Base-by-base conservation (phyloP, 2,888 invertebrate genomes). In the Agrypnus murinus region DNA sequence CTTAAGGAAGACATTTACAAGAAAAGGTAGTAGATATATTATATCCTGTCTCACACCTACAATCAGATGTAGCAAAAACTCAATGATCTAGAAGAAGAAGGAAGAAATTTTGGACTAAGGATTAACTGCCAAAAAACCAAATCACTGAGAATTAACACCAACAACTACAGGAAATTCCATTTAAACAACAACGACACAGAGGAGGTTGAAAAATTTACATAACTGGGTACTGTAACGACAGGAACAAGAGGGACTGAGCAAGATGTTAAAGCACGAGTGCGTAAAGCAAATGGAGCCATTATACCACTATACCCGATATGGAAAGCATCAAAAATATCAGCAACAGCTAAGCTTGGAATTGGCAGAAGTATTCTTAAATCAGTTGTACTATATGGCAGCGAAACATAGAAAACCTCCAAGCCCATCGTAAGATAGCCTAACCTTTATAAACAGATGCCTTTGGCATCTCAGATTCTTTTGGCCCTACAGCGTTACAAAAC, bases 151-250 rank as follows among this genome's bases (percentile, higher is more conserved):
- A 17, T 46, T 46, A 46, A 15, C 19, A 19, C 46, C 10, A 17
- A 14, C 15, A 46, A 46, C 12, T 46, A 6, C 9, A 46, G 19
- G 46, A 46, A 46, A 17, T 46, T 46, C 14, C 19, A 46, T n/a
- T n/a, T n/a, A n/a, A n/a, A 46, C 12, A 14, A 46, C 15, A 19
- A 15, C 6, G 4, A 46, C 15, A 46, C 10, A 46, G 4, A 46
- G 46, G 15, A 46, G 46, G 46, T 46, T 17, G 15, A n/a, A 4
- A 46, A n/a, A 3, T 46, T 46, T 10, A 46, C 46, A 46, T 46
- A 46, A 7, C 12, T 43, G 14, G 43, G 14, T 10, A 7, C 5
- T 43, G n/a, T 7, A 43, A 5, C 15, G 12, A 46, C 5, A 10
- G 10, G 17, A 15, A 46, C 12, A 15, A 15, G 46, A 15, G 19